Base-by-base conservation (phyloP, 2,113 vertebrate species). In the Strigops habroptila region DNA sequence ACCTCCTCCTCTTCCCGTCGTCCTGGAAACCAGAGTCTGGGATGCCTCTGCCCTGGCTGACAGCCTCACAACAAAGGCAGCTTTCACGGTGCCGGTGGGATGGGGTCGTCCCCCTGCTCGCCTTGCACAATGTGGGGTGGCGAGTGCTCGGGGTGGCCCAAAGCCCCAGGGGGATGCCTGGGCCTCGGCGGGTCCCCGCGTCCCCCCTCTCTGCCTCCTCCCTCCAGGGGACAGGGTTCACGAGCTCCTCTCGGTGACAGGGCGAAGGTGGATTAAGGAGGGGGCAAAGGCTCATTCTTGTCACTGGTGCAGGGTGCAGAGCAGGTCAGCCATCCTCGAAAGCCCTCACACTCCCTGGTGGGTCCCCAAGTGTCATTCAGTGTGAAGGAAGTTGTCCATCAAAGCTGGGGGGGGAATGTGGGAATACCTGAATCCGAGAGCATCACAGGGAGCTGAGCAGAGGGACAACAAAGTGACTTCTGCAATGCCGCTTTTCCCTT, bases 341-440 rank as follows among this genome's bases (percentile, higher is more conserved):
- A 75, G 14, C 86, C 83, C 83, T 52, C 57, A 1, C 64, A 39
- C 93, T 77, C 59, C 84, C 84, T 24, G 86, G 65, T 23, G 92
- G 95, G 88, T 93, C 93, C 77, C 78, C 95, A 11, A 89, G 82
- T 96, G 97, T 97, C 97, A 97, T 18, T 97, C 97, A 97, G 92
- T 4, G 0, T 91, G 95, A 96, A 49, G 95, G 91, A 84, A 94
- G 89, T 83, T 97, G 97, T 96, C 96, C 93, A 95, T 97, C 95
- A 97, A 94, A 88, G 14, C 62, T 19, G 43, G 27, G 13, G 48
- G n/a, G 15, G 25, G 28, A 33, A 68, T 74, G 87, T 83, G 90
- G 91, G 93, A 94, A 91, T 81, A 85, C 82, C 94, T 69, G 85
- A 59, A 59, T 35, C 33, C 9, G 1, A 15, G 35, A 37, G 35